Evolutionary conservation across 2,113 vertebrate species (phyloP).

Genomic region (Otolemur garnettii): DNA sequence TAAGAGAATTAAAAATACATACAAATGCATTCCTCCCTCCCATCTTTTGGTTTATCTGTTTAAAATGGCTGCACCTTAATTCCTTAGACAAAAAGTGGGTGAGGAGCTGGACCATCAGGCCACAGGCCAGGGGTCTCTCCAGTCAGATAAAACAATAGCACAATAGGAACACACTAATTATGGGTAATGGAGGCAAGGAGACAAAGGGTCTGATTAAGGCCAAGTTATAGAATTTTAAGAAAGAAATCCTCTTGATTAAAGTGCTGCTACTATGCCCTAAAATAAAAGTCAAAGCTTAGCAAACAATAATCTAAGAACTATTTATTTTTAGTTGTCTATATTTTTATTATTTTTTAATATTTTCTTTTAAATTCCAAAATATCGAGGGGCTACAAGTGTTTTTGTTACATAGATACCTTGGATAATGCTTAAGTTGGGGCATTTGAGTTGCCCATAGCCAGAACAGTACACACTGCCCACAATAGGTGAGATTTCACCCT

Average conservation of each 20-base stretch:
- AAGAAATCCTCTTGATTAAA: neutral
- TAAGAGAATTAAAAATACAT: neutral
- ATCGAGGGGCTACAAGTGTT: no score
- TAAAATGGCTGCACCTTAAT: neutral
- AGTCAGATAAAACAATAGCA: no score
- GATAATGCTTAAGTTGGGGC: no score
- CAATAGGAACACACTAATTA: neutral
- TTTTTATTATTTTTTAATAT: no score
- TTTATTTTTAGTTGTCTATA: no score
- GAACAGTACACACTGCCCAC: no score
- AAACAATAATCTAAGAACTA: no score
- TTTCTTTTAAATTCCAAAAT: no score
- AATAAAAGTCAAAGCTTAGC: neutral
- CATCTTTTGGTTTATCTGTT: neutral
- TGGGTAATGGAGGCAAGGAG: neutral
- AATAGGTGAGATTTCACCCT: no score
- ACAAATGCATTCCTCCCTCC: neutral
- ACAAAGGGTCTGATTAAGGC: neutral
- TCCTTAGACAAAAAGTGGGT: neutral
- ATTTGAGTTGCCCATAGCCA: no score
- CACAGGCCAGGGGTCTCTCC: accelerated
- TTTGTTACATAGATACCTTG: no score
- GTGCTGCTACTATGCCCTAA: no score
- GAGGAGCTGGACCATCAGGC: accelerated
- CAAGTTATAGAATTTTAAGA: neutral